phyloP scores from a whole-genome alignment of 1,140 invertebrate species.

The Macrocentrus cingulum region DNA sequence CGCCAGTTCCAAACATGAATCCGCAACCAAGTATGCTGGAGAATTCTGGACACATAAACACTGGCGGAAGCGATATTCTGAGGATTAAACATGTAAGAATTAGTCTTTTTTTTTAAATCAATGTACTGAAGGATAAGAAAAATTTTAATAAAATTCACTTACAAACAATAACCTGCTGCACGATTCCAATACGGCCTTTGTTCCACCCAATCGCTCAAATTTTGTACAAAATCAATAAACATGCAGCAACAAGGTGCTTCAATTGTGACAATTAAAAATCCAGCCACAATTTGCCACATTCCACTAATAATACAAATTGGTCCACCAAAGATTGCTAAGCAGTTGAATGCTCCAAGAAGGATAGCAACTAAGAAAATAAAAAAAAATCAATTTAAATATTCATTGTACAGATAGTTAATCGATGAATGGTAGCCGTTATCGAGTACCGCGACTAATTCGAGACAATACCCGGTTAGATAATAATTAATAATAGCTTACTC shows the following conservation, averaged over 20 bases:
- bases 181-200: slow-evolving; percentile 86
- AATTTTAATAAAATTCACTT: no score
- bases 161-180: slow-evolving; percentile 84
- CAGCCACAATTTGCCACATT: slow-evolving; percentile 85
- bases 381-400: slow-evolving; percentile 12
- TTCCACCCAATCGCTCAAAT: slow-evolving; percentile 78
- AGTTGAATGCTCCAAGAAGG: slow-evolving; percentile 80
- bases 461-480: no score
- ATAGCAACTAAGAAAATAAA: slow-evolving; percentile 74
- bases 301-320: slow-evolving; percentile 76
- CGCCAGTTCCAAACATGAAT: slow-evolving; percentile 83
- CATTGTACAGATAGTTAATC: no score
- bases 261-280: slow-evolving; percentile 81
- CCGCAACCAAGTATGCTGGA: slow-evolving; percentile 83
- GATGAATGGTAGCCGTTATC: no score
- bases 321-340: slow-evolving; percentile 69
- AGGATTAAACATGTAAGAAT: slow-evolving; percentile 45
- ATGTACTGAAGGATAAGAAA: no score
- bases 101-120: no score
- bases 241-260: slow-evolving; percentile 95
- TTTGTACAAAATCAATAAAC: slow-evolving; percentile 90
- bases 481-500: no score
- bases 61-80: slow-evolving; percentile 76
- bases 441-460: no score
- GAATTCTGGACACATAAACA: slow-evolving; percentile 76